Evolutionary conservation across 2,888 invertebrate species (phyloP).

Genomic region (Lobophora halterata): DNA sequence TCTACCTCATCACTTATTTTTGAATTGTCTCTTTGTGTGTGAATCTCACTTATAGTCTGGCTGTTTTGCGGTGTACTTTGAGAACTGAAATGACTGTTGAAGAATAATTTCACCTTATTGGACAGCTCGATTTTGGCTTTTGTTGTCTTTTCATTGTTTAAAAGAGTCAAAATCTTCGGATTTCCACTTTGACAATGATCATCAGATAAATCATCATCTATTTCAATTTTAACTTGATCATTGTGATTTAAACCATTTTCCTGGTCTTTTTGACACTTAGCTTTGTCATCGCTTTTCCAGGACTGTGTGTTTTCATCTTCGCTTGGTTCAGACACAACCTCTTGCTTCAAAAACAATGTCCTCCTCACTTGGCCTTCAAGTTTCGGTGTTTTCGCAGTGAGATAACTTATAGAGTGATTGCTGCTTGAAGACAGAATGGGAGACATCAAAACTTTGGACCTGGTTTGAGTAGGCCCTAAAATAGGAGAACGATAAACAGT

Average conservation of each 20-base stretch:
- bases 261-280: too few species aligned
- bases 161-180: neutral
- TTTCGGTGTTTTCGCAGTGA: conserved; percentile 44
- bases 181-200: conserved; percentile 1
- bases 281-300: too few species aligned
- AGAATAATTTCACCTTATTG: conserved; percentile 56
- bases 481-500: conserved; percentile 37
- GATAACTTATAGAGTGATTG: conserved; percentile 46
- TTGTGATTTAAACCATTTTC: too few species aligned
- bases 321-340: conserved; percentile 2
- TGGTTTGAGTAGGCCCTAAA: conserved; percentile 29
- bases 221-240: conserved; percentile 11
- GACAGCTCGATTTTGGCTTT: conserved; percentile 35
- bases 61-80: conserved; percentile 52
- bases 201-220: conserved; percentile 3
- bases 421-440: conserved; percentile 39
- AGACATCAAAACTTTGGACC: conserved; percentile 32
- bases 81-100: conserved; percentile 60
- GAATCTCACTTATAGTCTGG: conserved; percentile 57
- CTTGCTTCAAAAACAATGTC: conserved; percentile 39
- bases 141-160: conserved; percentile 9
- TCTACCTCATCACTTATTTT: conserved; percentile 54
- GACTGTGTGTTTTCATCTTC: neutral
- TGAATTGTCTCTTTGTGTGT: conserved; percentile 47
- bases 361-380: conserved; percentile 44